Evolutionary conservation across 2,888 invertebrate genomes (phyloP), one percentile per base, ranked within the genome.

Genomic region (Maniola hyperantus): DNA sequence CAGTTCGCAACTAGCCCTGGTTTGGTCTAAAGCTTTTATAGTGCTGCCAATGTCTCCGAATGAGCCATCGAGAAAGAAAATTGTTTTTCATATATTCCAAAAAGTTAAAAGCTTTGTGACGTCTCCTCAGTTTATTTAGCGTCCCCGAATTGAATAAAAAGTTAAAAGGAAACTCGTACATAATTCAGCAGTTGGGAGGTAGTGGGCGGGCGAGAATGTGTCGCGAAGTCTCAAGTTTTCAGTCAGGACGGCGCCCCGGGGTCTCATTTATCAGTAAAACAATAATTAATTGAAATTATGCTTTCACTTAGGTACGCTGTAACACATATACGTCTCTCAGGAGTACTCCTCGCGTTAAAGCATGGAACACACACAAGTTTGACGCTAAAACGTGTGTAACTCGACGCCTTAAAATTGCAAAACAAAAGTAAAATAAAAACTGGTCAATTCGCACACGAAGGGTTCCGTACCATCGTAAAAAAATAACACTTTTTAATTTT

Each of bases 251-350:
- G 79, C 82, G 77, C 87, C 83, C 84, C 71, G 73, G 86, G 76
- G 85, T 74, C 82, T 85, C 85, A 85, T 90, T 87, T 84, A 79
- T 89, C 85, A 86, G 77, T 82, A 81, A 82, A 81, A 80, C 82
- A 79, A 85, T 87, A 87, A 88, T 87, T 89, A 89, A 89, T 89
- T 89, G 81, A 85, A 85, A 85, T 85, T 83, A 83, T 78, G 77
- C 82, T 81, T 83, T 81, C 84, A 84, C 74, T 74, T 76, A 81
- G 76, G 77, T 76, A 81, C 76, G 77, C 71, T 76, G 78, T 1
- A 80, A 78, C 78, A 69, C 78, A 67, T 67, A 48, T 54, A 20
- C 46, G 51, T 61, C 51, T 51, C 51, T 5, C 42, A 51, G 39
- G 61, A 42, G 20, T 39, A 51, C 8, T 51, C 13, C 42, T 18